These are phyloP conservation scores for Drosophila rellima DNA, from an alignment of 2,888 invertebrate species.

Conservation along the genomic window DNA sequence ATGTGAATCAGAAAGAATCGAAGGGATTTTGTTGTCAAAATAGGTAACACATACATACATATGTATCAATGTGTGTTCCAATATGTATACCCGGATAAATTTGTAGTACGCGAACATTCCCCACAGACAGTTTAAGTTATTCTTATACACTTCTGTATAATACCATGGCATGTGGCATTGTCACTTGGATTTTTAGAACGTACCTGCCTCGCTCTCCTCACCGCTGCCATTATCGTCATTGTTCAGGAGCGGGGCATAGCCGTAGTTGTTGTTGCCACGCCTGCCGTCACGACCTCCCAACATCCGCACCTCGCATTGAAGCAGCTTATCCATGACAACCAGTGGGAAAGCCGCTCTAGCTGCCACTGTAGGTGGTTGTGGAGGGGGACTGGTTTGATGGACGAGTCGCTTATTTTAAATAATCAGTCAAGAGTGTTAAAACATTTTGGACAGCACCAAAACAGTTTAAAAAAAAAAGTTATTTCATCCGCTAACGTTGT, in stretches of 20 bases:
- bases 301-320: conserved; percentile 14
- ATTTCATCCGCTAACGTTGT: conserved; percentile 39
- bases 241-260: conserved; percentile 52
- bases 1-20: background rate
- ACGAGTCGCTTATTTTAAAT: conserved; percentile 3
- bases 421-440: conserved; percentile 15
- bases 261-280: conserved; percentile 31
- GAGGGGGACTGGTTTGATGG: background rate
- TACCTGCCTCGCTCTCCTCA: conserved; percentile 37
- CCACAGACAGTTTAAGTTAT: background rate
- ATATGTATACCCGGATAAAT: background rate
- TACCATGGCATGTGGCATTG: conserved; percentile 1
- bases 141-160: background rate
- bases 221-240: conserved; percentile 44
- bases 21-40: background rate
- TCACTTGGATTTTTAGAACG: conserved; percentile 15
- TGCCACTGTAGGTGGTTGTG: too few species aligned
- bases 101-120: background rate
- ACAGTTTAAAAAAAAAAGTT: conserved; percentile 8
- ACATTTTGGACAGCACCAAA: conserved; percentile 27
- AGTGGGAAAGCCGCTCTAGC: background rate
- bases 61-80: background rate
- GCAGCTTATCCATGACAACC: conserved; percentile 40
- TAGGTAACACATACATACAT: background rate
- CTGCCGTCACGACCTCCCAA: conserved; percentile 30